Evolutionary conservation across 2,113 vertebrate species (phyloP).

Genomic region (Orientallactaga bullata): DNA sequence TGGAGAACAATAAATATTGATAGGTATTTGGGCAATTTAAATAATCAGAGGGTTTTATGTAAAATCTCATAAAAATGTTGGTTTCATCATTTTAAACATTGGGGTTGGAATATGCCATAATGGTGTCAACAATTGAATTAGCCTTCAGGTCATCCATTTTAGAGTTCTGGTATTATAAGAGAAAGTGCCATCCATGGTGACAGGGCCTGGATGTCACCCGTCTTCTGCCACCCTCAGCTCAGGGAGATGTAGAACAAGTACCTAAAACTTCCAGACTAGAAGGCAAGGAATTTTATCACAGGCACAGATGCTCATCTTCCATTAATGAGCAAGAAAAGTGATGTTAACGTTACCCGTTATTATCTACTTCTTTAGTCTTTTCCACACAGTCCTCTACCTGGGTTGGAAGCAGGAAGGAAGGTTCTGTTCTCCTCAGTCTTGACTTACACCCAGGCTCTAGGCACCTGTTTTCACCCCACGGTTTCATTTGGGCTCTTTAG

Average conservation of each 20-base stretch:
- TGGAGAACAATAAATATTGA: neutral
- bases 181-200: neutral
- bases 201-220: neutral
- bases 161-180: neutral
- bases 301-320: neutral
- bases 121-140: neutral
- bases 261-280: neutral
- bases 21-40: neutral
- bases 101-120: neutral
- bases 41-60: neutral
- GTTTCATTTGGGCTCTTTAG: neutral
- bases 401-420: neutral
- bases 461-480: neutral
- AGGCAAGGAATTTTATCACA: neutral
- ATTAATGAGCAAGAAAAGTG: neutral
- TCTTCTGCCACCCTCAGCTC: neutral
- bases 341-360: neutral
- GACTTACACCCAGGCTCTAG: neutral
- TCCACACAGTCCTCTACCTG: neutral
- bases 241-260: neutral
- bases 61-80: slow-evolving; percentile 19
- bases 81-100: neutral
- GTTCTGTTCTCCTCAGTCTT: neutral
- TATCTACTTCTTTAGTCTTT: neutral
- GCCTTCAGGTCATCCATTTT: neutral